These are phyloP conservation scores for Tauraco hartlaubi DNA, from an alignment of 2,797 vertebrate genomes.

Conservation along the genomic window DNA sequence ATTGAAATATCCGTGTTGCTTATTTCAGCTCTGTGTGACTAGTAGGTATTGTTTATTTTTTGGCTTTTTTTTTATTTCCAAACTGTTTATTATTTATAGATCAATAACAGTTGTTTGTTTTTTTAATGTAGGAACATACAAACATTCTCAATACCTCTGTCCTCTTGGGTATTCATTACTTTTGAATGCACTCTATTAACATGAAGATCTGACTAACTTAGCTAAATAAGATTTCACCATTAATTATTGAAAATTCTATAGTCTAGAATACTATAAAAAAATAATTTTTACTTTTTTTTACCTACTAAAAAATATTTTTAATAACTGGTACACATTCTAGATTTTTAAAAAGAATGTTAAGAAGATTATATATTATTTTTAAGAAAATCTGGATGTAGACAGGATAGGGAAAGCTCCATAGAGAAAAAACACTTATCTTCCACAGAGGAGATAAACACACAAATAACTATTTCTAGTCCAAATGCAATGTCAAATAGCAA, in stretches of 20 bases:
- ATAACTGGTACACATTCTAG: not conserved
- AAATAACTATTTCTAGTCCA: slow-evolving; percentile 13
- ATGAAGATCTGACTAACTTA: not conserved
- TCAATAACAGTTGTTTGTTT: not conserved
- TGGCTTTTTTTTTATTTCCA: not conserved
- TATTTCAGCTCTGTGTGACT: not conserved
- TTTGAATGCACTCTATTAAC: not conserved
- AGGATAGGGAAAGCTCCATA: not conserved
- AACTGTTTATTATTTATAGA: not conserved
- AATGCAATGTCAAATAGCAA: slow-evolving; percentile 14
- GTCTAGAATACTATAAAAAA: not conserved
- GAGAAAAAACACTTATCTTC: not conserved
- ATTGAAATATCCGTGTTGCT: not conserved
- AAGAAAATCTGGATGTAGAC: not conserved
- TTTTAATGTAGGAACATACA: not conserved
- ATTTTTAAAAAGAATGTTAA: not conserved
- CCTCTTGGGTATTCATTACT: not conserved
- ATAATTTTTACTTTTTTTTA: no score
- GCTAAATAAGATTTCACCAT: not conserved
- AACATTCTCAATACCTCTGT: not conserved
- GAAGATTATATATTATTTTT: not conserved
- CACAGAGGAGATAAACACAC: not conserved
- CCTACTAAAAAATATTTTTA: not conserved
- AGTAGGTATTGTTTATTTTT: not conserved
- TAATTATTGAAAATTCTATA: not conserved